Percentiles rank a stretch among this genome's conserved stretches.
Conservation (phyloP, 2,888 invertebrate genomes). For the Anodontia alba region DNA sequence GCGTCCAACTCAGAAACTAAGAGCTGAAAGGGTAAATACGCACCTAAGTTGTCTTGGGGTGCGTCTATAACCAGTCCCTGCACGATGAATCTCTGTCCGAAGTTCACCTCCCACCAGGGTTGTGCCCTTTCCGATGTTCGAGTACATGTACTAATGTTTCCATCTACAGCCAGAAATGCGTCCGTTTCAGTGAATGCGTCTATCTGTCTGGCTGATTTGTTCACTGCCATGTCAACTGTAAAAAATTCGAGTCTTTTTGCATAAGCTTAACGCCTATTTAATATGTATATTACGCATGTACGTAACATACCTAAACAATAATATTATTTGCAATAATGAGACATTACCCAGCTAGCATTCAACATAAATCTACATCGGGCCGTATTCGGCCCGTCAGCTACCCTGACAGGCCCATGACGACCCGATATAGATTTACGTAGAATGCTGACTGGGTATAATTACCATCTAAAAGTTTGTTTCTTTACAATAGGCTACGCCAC, state of each 20-base stretch:
- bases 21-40: neutral
- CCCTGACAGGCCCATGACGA: too few relatives aligned
- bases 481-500: too few relatives aligned
- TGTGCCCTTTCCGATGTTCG: slow-evolving; percentile 19
- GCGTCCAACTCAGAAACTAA: too few relatives aligned
- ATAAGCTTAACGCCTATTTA: too few relatives aligned
- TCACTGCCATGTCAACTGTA: slow-evolving; percentile 37
- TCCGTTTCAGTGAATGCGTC: slow-evolving; percentile 14
- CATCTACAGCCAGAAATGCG: slow-evolving; percentile 28
- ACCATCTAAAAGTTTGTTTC: too few relatives aligned
- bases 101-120: slow-evolving; percentile 51
- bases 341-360: too few relatives aligned
- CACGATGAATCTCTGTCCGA: slow-evolving; percentile 36
- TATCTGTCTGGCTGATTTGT: slow-evolving; percentile 34
- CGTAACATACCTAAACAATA: neutral
- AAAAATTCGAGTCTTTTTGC: neutral
- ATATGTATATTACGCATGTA: too few relatives aligned
- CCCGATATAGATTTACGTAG: too few relatives aligned
- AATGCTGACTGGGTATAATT: too few relatives aligned
- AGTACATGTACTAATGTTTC: slow-evolving; percentile 34
- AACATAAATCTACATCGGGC: too few relatives aligned
- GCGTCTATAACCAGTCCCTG: slow-evolving; percentile 26
- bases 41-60: neutral
- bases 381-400: too few relatives aligned
- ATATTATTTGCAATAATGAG: neutral